phyloP scores from a whole-genome alignment of 1,140 invertebrate species.

The Halesus radiatus region DNA sequence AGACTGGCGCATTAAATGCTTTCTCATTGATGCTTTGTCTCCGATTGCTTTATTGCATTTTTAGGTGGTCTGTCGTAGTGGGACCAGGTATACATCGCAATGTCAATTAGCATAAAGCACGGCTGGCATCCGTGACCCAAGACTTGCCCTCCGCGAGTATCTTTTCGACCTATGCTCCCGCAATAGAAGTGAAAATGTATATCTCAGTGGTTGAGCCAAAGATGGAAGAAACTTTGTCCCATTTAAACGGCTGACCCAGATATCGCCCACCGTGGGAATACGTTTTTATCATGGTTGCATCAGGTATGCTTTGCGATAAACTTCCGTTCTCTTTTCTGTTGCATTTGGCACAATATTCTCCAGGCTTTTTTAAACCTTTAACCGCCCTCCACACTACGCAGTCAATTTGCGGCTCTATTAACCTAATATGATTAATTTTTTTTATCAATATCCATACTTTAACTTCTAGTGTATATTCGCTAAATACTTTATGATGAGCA shows the following conservation, averaged over 20 bases:
- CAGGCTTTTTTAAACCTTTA: too few relatives aligned
- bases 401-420: too few relatives aligned
- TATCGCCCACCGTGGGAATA: constrained; percentile 19
- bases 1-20: background rate
- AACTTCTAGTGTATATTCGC: too few relatives aligned
- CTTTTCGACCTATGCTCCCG: constrained; percentile 21
- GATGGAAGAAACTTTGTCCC: constrained; percentile 21
- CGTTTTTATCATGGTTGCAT: constrained; percentile 2
- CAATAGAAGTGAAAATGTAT: constrained; percentile 21
- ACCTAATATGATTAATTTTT: too few relatives aligned
- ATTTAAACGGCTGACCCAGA: constrained; percentile 19
- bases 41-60: background rate
- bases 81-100: constrained; percentile 1
- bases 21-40: background rate
- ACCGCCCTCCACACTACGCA: too few relatives aligned
- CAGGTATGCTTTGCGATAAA: background rate
- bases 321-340: constrained; percentile 24
- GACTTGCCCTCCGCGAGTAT: background rate
- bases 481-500: too few relatives aligned
- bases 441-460: too few relatives aligned
- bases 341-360: background rate
- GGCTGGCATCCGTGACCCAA: background rate
- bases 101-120: constrained; percentile 39
- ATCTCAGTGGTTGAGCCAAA: constrained; percentile 13
- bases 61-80: background rate